Percentiles rank a stretch among this genome's conserved stretches.
Evolutionary conservation across 2,888 invertebrate species (phyloP).

Genomic region (Azorinus chamasolen): DNA sequence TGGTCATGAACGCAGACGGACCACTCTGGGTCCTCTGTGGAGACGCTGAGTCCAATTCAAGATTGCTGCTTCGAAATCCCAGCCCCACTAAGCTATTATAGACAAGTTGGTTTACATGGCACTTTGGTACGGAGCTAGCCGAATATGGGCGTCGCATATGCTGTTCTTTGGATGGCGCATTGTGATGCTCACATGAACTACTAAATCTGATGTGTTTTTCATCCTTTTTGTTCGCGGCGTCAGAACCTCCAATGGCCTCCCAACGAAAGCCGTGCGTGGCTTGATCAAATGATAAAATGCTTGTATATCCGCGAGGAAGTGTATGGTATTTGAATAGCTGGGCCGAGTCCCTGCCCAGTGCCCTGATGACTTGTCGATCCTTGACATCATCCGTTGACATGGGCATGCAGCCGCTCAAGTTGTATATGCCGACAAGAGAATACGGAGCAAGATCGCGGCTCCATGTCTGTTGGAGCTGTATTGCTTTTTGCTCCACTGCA

Average conservation of each 20-base stretch:
- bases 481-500: background rate
- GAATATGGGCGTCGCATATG: background rate
- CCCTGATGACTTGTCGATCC: slow-evolving; percentile 29
- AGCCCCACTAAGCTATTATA: slow-evolving; percentile 15
- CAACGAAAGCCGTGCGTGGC: slow-evolving; percentile 7
- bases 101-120: background rate
- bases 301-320: slow-evolving; percentile 30
- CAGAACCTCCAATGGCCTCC: slow-evolving; percentile 24
- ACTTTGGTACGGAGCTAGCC: too few relatives aligned
- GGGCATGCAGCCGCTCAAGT: slow-evolving; percentile 23
- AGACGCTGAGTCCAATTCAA: background rate
- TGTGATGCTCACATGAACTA: too few relatives aligned
- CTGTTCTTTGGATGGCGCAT: too few relatives aligned
- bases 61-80: slow-evolving; percentile 11
- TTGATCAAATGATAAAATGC: slow-evolving; percentile 22
- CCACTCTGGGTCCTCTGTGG: too few relatives aligned
- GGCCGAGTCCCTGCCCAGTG: slow-evolving; percentile 41
- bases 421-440: slow-evolving; percentile 34
- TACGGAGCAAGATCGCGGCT: slow-evolving; percentile 23
- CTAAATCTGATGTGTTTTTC: too few relatives aligned
- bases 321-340: slow-evolving; percentile 50
- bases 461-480: slow-evolving; percentile 1
- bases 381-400: slow-evolving; percentile 9
- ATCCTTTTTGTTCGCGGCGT: background rate
- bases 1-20: too few relatives aligned